A percentile compares a stretch with the other conserved stretches of the same genome.
Evolutionary conservation across 2,797 vertebrate species (phyloP).

Genomic region (Poliocrania exsul): DNA sequence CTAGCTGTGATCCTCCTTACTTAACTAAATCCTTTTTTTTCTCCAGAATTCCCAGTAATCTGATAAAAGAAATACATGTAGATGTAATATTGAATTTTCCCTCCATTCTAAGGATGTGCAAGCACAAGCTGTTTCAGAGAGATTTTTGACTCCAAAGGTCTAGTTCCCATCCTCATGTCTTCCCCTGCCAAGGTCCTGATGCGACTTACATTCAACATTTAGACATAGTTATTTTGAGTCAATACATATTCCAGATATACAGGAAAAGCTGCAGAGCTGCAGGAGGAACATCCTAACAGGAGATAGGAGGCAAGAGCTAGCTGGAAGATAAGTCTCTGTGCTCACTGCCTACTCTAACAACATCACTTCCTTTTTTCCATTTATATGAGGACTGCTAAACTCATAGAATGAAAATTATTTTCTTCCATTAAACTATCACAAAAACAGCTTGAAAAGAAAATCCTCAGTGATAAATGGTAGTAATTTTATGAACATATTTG

Average conservation of each 20-base stretch:
- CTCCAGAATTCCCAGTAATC: neutral
- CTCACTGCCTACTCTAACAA: neutral
- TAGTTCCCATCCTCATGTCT: neutral
- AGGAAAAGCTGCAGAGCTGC: neutral
- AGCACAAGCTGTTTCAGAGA: neutral
- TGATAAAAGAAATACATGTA: neutral
- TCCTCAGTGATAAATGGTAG: neutral
- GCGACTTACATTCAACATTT: neutral
- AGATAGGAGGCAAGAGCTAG: neutral
- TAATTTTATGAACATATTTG: neutral
- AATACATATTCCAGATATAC: neutral
- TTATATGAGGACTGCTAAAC: neutral
- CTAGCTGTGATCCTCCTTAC: neutral
- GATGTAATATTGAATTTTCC: neutral
- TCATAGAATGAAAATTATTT: neutral
- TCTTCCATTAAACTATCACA: neutral
- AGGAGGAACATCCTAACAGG: neutral
- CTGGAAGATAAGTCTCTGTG: neutral
- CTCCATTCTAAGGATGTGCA: neutral
- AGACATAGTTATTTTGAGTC: neutral
- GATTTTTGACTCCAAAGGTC: neutral
- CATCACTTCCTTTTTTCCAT: neutral
- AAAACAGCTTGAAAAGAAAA: neutral
- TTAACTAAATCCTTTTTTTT: neutral
- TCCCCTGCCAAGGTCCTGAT: neutral